Conservation (phyloP, 1,140 invertebrate species). For the Orius insidiosus region DNA sequence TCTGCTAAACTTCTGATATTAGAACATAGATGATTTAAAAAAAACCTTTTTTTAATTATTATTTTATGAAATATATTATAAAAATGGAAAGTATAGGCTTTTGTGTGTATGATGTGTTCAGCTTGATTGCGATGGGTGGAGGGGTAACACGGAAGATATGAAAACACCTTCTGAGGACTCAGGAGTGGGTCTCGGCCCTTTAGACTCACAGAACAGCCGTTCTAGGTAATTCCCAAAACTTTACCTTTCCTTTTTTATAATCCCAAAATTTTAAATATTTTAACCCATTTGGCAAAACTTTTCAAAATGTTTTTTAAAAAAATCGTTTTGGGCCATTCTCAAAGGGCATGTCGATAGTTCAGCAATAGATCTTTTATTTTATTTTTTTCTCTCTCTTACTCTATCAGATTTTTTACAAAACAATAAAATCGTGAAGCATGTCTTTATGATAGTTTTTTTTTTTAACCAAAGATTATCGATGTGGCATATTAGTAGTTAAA, state of each 20-base stretch:
- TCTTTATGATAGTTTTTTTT: no score
- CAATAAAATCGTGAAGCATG: no score
- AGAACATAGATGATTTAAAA: neutral
- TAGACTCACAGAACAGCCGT: conserved; percentile 17
- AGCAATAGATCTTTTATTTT: no score
- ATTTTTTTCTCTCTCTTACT: no score
- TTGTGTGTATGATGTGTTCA: conserved; percentile 17
- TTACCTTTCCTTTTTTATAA: neutral
- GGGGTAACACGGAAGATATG: conserved; percentile 31
- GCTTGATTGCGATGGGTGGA: conserved; percentile 17
- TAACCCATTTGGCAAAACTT: neutral
- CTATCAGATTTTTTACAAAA: no score
- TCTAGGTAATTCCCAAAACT: conserved; percentile 17
- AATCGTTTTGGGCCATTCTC: no score
- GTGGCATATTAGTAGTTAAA: no score
- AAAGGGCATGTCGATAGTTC: no score
- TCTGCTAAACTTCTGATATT: neutral
- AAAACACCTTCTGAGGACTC: conserved; percentile 68
- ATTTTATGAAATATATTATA: conserved; percentile 4
- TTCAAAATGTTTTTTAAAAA: no score
- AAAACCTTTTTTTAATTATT: neutral
- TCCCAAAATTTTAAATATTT: conserved; percentile 4
- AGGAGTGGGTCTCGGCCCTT: conserved; percentile 54
- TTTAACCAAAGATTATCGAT: no score
- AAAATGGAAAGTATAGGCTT: conserved; percentile 13